A percentile compares a stretch with the other conserved stretches of the same genome.
Evolutionary conservation across 2,797 vertebrate species (phyloP).

Genomic region (Clarias platycephalus): DNA sequence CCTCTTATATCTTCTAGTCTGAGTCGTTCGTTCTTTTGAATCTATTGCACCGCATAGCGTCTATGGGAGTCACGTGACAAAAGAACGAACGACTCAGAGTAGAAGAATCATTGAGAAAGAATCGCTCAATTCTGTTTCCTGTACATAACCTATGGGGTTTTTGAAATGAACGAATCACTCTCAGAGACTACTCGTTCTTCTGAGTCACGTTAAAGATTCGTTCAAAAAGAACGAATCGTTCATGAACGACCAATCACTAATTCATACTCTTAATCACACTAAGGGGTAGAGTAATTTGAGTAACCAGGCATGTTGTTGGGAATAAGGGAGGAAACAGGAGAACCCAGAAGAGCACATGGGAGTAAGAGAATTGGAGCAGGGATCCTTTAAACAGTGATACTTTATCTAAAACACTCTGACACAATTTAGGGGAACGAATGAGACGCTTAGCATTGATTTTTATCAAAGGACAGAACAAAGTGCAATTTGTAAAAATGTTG

Average conservation of each 20-base stretch:
- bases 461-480: background rate
- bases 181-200: no score
- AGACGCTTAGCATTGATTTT: background rate
- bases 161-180: no score
- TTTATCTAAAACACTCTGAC: background rate
- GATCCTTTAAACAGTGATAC: background rate
- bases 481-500: background rate
- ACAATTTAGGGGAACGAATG: background rate
- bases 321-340: slow-evolving; percentile 3
- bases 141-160: no score
- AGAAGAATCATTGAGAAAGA: no score
- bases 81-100: no score
- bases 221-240: no score
- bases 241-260: background rate
- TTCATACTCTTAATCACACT: background rate
- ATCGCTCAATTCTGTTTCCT: no score
- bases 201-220: no score
- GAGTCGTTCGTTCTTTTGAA: no score
- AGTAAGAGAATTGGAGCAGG: background rate
- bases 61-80: no score
- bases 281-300: background rate
- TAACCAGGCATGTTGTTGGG: background rate
- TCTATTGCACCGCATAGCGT: no score
- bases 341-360: background rate
- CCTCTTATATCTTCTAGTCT: no score